Evolutionary conservation across 2,113 vertebrate species (phyloP), one percentile per base, ranked within the genome.

Genomic region (Centrocercus urophasianus): DNA sequence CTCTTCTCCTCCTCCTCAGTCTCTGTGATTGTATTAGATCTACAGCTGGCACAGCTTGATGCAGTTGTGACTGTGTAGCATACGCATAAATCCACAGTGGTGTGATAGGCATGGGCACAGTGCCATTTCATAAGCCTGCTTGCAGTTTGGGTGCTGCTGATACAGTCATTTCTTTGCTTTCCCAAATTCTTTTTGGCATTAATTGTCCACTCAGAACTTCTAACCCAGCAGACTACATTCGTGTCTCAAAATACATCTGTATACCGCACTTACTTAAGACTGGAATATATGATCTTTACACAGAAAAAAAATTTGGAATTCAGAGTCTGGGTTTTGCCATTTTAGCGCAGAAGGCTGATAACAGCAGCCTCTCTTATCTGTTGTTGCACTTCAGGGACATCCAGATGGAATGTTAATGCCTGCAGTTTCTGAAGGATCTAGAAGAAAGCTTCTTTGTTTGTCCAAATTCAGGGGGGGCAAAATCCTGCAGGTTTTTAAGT

Each of bases 371-470:
- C 21, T 73, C 36, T 6, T 90, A 86, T 77, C 83, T 91, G 54
- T 77, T 88, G 74, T 85, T 95, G 69, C 45, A 59, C 27, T 89
- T 93, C 69, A 90, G 79, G 82, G 79, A 88, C 75, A 86, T 86
- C 56, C 79, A 96, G 78, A 80, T 80, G 75, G 67, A 45, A 70
- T 56, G 60, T 48, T 86, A 91, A 88, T 64, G 91, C 54, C 79
- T 77, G n/a, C 69, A 73, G 36, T n/a, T 93, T 87, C 88, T 80
- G 75, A 82, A 70, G 21, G 54, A 85, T 77, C 36, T 73, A 72
- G 42, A 52, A 80, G 12, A 94, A 76, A 93, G 16, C 24, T 73
- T 48, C 78, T 52, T 2, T 52, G 25, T 74, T 87, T 89, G 82
- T 45, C 17, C 27, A 71, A 90, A 71, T 72, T 19, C 0, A 50